These are phyloP conservation scores for Zaprionus ornatus DNA, from an alignment of 1,140 invertebrate genomes.

Conservation along the genomic window DNA sequence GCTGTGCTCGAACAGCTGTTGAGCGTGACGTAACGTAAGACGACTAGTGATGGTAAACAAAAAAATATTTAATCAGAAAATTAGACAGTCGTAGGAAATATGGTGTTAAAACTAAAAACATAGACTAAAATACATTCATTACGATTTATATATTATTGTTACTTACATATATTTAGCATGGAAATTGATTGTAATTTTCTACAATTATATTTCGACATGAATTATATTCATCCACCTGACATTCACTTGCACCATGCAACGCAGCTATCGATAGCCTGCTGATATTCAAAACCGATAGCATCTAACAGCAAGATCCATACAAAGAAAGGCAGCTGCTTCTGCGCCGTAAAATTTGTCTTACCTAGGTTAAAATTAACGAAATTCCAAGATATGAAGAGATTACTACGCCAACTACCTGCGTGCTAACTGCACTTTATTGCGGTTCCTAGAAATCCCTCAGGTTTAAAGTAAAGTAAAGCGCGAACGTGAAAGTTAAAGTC, in stretches of 20 bases:
- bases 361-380: conserved; percentile 1
- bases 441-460: conserved; percentile 26
- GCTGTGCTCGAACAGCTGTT: conserved; percentile 57
- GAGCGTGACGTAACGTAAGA: conserved; percentile 55
- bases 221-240: neutral
- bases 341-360: conserved; percentile 30
- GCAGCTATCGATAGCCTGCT: conserved; percentile 26
- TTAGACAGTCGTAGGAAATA: neutral
- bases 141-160: too few species aligned
- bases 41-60: conserved; percentile 11
- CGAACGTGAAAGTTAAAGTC: neutral
- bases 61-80: neutral
- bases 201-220: neutral
- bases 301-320: conserved; percentile 15
- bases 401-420: conserved; percentile 20
- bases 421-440: conserved; percentile 10
- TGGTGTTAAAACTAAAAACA: neutral
- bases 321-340: conserved; percentile 45
- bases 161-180: neutral
- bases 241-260: neutral
- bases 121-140: neutral
- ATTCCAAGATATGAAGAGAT: conserved; percentile 2
- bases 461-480: neutral
- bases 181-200: too few species aligned
- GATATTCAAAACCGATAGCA: conserved; percentile 30